Percentiles rank a stretch among this genome's conserved stretches.
phyloP scores from a whole-genome alignment of 2,113 vertebrate species.

The Anseranas semipalmata region DNA sequence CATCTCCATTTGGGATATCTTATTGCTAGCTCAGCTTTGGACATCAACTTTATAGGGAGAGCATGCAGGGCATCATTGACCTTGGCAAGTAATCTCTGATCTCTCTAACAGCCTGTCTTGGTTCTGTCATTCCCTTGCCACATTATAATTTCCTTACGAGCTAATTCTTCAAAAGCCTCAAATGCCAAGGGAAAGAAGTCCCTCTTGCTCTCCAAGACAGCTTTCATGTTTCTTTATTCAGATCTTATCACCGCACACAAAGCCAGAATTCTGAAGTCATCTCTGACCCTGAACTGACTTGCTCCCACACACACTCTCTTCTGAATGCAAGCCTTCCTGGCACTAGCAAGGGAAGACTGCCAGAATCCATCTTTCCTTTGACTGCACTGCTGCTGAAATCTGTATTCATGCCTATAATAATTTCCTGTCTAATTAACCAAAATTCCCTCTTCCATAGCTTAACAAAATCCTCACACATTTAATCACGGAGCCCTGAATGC shows the following conservation, averaged over 20 bases:
- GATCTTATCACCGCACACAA: neutral
- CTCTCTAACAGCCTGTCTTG: neutral
- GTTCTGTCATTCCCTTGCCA: neutral
- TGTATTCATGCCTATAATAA: neutral
- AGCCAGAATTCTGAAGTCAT: neutral
- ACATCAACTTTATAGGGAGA: neutral
- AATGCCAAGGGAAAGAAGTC: neutral
- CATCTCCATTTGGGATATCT: neutral
- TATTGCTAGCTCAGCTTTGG: conserved; percentile 6
- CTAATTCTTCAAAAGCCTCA: conserved; percentile 18
- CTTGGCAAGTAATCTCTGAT: neutral
- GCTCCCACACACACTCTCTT: neutral
- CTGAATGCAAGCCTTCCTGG: neutral
- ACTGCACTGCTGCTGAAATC: neutral
- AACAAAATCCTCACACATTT: neutral
- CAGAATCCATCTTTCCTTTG: neutral
- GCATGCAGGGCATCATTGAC: neutral
- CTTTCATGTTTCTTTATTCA: neutral
- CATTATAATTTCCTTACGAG: neutral
- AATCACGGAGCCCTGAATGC: neutral
- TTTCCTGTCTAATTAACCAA: neutral
- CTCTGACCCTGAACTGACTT: neutral
- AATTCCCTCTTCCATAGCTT: neutral
- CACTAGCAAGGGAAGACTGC: neutral
- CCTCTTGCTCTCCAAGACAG: neutral